phyloP scores from a whole-genome alignment of 2,113 vertebrate genomes.

The Fulica atra region DNA sequence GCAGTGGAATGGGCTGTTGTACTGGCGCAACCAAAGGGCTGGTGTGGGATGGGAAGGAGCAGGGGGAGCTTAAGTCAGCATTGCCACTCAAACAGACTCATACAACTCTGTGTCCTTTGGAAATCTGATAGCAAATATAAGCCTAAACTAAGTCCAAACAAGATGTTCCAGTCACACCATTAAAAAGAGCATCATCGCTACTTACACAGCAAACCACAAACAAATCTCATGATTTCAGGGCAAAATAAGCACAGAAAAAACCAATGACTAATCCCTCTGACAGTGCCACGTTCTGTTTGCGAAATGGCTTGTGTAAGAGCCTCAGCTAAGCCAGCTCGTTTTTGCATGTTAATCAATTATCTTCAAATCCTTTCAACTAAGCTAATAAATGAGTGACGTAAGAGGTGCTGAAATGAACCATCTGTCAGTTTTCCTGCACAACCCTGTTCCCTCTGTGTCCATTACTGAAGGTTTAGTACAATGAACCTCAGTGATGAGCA shows the following conservation, averaged over 20 bases:
- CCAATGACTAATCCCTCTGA: background rate
- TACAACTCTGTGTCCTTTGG: background rate
- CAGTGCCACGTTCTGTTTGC: background rate
- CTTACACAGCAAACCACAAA: background rate
- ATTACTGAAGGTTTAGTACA: background rate
- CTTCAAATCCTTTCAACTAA: conserved; percentile 22
- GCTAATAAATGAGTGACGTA: background rate
- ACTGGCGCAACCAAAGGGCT: background rate
- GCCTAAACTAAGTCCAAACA: background rate
- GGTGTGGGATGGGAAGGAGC: background rate
- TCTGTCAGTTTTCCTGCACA: conserved; percentile 16
- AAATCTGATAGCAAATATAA: background rate
- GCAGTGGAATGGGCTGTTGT: background rate
- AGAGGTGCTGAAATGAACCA: background rate
- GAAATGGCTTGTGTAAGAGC: background rate
- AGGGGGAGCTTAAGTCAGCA: background rate
- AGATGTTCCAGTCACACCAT: background rate
- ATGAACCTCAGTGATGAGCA: background rate
- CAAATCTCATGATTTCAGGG: background rate
- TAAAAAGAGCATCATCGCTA: background rate
- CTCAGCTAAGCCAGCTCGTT: background rate
- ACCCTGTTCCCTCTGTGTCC: background rate
- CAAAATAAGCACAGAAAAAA: background rate
- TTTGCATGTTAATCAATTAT: conserved; percentile 23
- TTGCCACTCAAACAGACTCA: background rate